Evolutionary conservation across 2,113 vertebrate genomes (phyloP).

Genomic region (Periophthalmodon schlosseri): DNA sequence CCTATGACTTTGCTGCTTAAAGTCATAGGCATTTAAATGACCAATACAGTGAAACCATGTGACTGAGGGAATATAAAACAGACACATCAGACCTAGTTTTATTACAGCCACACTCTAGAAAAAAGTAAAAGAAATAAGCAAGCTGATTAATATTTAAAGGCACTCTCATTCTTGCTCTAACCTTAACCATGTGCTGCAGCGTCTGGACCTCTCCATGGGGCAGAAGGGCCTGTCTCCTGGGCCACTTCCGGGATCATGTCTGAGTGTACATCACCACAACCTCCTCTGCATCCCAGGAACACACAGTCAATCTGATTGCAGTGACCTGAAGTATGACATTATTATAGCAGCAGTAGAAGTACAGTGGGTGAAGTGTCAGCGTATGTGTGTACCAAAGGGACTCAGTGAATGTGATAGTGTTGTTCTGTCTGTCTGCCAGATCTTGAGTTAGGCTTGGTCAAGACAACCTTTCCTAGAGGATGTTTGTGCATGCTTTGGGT

Average conservation of each 20-base stretch:
- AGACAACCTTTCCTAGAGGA: no score
- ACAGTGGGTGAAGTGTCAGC: background rate
- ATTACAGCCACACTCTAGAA: background rate
- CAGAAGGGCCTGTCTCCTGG: background rate
- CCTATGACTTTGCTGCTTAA: background rate
- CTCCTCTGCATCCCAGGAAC: background rate
- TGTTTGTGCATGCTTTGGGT: no score
- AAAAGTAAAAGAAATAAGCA: background rate
- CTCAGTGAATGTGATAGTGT: no score
- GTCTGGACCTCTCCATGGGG: background rate
- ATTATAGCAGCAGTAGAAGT: background rate
- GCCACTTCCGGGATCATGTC: background rate
- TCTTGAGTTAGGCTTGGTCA: no score
- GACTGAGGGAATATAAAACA: no score
- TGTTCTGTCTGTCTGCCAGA: no score
- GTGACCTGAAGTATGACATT: background rate
- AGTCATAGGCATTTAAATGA: no score
- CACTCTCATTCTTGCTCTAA: background rate
- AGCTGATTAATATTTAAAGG: conserved; percentile 8
- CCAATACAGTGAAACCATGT: no score
- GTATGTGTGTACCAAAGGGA: background rate
- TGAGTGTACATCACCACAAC: background rate
- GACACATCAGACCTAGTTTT: background rate
- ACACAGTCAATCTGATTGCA: background rate
- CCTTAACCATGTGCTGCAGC: conserved; percentile 1